A percentile compares a stretch with the other conserved stretches of the same genome.
Conservation (phyloP, 2,113 vertebrate genomes). For the Megaceryle torquata region DNA sequence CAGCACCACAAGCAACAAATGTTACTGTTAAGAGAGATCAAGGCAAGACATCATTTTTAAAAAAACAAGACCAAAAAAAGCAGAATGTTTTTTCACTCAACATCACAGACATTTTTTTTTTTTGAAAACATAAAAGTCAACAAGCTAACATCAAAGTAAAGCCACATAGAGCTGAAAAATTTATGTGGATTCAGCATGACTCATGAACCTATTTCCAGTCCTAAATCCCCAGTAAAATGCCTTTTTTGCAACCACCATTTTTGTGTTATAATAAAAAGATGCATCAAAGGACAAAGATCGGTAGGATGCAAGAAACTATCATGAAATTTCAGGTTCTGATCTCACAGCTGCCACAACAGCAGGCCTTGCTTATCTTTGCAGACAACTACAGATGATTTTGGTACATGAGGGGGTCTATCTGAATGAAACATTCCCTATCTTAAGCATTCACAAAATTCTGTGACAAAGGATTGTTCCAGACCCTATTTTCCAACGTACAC, state of each 20-base stretch:
- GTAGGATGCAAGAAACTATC: not conserved
- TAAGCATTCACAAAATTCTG: not conserved
- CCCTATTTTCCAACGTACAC: not conserved
- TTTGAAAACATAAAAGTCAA: constrained; percentile 3
- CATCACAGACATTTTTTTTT: not conserved
- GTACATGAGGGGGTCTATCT: not conserved
- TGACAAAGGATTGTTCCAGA: not conserved
- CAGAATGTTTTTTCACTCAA: not conserved
- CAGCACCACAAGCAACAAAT: not conserved
- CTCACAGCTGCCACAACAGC: not conserved
- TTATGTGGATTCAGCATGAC: not conserved
- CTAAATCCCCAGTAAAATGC: not conserved
- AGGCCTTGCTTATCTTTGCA: not conserved
- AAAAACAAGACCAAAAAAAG: not conserved
- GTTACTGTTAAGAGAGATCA: not conserved
- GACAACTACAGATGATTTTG: not conserved
- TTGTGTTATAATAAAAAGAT: not conserved
- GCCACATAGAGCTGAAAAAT: not conserved
- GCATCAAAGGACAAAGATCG: not conserved
- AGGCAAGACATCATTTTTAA: not conserved
- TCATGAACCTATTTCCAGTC: not conserved
- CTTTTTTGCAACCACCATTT: not conserved
- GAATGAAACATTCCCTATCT: not conserved
- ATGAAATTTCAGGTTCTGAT: not conserved
- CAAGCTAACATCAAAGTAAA: constrained; percentile 26